A percentile compares a stretch with the other conserved stretches of the same genome.
These are phyloP conservation scores for Euwallacea fornicatus DNA, from an alignment of 1,140 invertebrate genomes.

Conservation along the genomic window DNA sequence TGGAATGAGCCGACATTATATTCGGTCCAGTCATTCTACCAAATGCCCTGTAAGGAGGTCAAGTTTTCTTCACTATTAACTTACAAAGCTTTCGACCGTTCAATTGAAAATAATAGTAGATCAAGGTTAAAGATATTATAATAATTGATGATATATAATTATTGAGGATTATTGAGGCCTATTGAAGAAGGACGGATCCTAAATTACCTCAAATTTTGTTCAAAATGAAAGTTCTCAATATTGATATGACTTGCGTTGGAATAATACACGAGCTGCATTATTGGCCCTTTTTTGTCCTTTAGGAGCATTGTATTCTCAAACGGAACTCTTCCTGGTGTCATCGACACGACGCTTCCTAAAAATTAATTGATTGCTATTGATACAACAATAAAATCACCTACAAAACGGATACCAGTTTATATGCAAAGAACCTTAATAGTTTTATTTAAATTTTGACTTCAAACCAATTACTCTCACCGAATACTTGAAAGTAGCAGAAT, in stretches of 20 bases:
- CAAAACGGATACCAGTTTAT: not conserved
- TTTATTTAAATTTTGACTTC: too few species aligned
- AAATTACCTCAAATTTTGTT: constrained; percentile 44
- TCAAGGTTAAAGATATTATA: not conserved
- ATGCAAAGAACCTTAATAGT: too few species aligned
- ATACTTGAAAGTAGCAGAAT: constrained; percentile 45
- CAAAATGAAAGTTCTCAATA: constrained; percentile 44
- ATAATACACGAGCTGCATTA: constrained; percentile 45
- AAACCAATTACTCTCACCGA: constrained; percentile 36
- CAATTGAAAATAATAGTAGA: not conserved
- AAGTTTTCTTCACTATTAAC: not conserved
- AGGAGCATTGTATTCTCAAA: constrained; percentile 44
- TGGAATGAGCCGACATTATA: constrained; percentile 42
- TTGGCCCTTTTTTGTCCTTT: constrained; percentile 44
- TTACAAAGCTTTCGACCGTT: not conserved
- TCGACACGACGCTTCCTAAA: constrained; percentile 41
- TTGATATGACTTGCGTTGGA: constrained; percentile 40
- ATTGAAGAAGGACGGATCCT: too few species aligned
- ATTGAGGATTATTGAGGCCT: too few species aligned
- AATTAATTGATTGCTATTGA: not conserved
- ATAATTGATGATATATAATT: not conserved
- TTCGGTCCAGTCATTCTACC: constrained; percentile 45
- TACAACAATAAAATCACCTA: not conserved
- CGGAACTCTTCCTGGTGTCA: constrained; percentile 40
- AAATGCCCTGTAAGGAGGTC: constrained; percentile 37